Evolutionary conservation across 2,797 vertebrate species (phyloP), one percentile per base, ranked within the genome.

Genomic region (Sandelia bainsii): DNA sequence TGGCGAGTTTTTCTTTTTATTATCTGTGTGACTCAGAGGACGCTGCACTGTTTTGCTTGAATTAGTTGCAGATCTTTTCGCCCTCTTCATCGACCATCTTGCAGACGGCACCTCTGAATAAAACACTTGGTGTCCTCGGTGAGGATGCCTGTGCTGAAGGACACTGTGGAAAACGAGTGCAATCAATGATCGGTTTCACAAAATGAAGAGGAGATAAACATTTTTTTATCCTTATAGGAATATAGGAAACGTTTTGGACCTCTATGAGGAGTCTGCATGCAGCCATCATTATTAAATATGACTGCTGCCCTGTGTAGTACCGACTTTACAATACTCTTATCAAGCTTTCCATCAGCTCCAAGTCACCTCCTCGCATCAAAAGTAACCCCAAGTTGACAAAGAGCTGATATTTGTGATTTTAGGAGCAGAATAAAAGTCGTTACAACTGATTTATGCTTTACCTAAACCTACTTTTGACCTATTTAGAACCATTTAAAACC

Each of bases 111-210:
- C 5, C 52, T 17, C 25, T 69, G 75, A 78, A 84, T 67, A 44
- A 81, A 83, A 61, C 62, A 69, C 77, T 75, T 53, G n/a, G 66
- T 83, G 71, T 79, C 68, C 69, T 73, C 79, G 59, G 60, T 23
- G 70, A 79, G 44, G 52, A 69, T 61, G 70, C 71, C 63, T 80
- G 77, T 16, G 72, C 78, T 87, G 85, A 85, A 88, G 84, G 86
- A 89, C 90, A 53, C 56, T 14, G 68, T 54, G 67, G 70, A 68
- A 16, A 59, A 68, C 4, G 42, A 70, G 60, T 29, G 56, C 70
- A 72, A 84, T 81, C 79, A 77, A 32, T 68, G 78, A 74, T 68
- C 48, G 23, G 49, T 82, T 78, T 76, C 58, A 69, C 48, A 40
- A 59, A 67, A 53, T 60, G 61, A 37, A 48, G 7, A 65, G 9